These are phyloP conservation scores for Pipistrellus kuhlii DNA, from an alignment of 2,797 vertebrate species.

Conservation along the genomic window DNA sequence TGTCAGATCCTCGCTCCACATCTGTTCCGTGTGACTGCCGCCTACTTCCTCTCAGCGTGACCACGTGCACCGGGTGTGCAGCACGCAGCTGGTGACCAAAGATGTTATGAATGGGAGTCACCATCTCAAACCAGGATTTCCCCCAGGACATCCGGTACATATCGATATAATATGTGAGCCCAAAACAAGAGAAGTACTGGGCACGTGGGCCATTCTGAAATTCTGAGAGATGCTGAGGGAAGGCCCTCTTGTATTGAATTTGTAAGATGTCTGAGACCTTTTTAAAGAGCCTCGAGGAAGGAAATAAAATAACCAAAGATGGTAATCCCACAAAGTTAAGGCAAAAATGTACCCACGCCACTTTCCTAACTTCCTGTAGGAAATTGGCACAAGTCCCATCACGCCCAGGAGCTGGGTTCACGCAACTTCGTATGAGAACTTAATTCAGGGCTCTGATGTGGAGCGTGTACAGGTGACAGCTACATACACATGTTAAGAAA, in stretches of 20 bases:
- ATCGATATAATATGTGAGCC: background rate
- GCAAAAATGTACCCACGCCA: background rate
- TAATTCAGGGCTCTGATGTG: background rate
- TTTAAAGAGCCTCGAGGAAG: background rate
- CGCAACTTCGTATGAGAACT: background rate
- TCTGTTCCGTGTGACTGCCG: conserved; percentile 59
- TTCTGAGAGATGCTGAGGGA: background rate
- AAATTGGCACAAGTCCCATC: background rate
- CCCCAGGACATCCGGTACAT: background rate
- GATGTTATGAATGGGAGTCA: background rate
- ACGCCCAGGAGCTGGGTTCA: background rate
- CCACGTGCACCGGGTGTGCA: background rate
- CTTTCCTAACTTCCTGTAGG: background rate
- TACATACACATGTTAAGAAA: background rate
- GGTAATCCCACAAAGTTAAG: background rate
- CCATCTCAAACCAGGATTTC: background rate
- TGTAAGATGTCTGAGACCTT: background rate
- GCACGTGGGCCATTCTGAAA: background rate
- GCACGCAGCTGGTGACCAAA: background rate
- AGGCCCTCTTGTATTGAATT: background rate
- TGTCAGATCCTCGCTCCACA: conserved; percentile 71
- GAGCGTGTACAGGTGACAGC: background rate
- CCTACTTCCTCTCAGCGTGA: background rate
- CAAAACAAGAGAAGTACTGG: background rate
- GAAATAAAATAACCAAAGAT: background rate